phyloP scores from a whole-genome alignment of 2,888 invertebrate genomes.

The Xestia c-nigrum region DNA sequence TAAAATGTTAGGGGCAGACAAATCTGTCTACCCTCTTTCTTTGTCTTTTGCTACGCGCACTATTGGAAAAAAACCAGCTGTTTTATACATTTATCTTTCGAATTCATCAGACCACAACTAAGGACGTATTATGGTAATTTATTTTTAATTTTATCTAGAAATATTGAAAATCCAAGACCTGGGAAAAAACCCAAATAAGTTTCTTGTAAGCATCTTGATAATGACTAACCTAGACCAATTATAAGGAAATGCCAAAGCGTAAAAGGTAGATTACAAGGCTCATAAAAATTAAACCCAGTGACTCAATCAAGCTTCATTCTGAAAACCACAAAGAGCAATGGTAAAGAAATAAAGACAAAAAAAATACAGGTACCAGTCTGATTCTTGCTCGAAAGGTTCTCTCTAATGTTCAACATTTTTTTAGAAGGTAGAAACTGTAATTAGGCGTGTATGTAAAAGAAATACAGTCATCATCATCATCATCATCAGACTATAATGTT shows the following conservation, averaged over 20 bases:
- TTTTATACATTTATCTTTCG: neutral
- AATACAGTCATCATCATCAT: too few relatives aligned
- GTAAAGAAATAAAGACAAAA: neutral
- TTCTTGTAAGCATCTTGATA: neutral
- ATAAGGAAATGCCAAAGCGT: neutral
- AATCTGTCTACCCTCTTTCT: too few relatives aligned
- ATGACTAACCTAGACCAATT: neutral
- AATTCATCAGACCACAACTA: neutral
- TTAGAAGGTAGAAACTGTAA: too few relatives aligned
- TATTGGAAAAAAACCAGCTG: too few relatives aligned
- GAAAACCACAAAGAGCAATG: neutral
- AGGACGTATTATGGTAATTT: neutral
- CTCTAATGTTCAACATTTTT: neutral
- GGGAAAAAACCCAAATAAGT: neutral
- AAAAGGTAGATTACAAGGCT: neutral
- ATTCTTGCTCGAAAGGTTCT: neutral
- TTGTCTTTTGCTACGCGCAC: too few relatives aligned
- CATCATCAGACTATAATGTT: too few relatives aligned
- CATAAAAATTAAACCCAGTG: neutral
- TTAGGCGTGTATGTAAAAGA: neutral
- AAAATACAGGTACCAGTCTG: neutral
- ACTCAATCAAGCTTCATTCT: neutral
- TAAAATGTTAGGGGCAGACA: too few relatives aligned
- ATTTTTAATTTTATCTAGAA: neutral
- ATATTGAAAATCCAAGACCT: neutral